phyloP scores from a whole-genome alignment of 2,888 invertebrate species.

The Abscondita cerata region DNA sequence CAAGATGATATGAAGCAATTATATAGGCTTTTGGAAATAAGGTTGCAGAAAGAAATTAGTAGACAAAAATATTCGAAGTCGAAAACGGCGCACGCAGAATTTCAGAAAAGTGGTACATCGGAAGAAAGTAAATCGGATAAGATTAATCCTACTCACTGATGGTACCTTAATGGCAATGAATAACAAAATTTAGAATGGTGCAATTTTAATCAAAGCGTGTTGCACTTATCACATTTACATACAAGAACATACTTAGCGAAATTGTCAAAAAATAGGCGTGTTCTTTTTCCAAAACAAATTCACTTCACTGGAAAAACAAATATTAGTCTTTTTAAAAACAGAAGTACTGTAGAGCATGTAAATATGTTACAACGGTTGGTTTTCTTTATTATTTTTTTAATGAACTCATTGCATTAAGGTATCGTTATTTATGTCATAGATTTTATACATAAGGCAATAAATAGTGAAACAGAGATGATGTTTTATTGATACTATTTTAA shows the following conservation, averaged over 20 bases:
- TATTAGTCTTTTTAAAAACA: no score
- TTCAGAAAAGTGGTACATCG: not conserved
- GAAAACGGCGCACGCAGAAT: constrained; percentile 61
- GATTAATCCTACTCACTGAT: not conserved
- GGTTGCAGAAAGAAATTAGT: constrained; percentile 61
- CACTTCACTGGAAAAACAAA: no score
- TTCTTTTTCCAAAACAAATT: no score
- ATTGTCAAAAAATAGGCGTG: not conserved
- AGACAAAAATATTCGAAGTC: constrained; percentile 44
- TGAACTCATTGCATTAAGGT: constrained; percentile 6
- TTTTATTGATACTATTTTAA: no score
- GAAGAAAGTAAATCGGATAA: not conserved
- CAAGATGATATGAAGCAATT: constrained; percentile 74
- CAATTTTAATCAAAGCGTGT: not conserved
- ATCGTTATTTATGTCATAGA: constrained; percentile 28
- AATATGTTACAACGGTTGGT: no score
- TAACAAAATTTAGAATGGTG: not conserved
- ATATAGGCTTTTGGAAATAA: constrained; percentile 66
- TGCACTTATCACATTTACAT: not conserved
- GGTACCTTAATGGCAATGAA: not conserved
- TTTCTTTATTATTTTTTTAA: constrained; percentile 13
- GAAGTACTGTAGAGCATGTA: no score
- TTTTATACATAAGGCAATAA: constrained; percentile 33
- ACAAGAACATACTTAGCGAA: not conserved
- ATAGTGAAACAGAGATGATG: constrained; percentile 1